Base-by-base conservation (phyloP, 2,113 vertebrate genomes). In the Phyllopteryx taeniolatus region DNA sequence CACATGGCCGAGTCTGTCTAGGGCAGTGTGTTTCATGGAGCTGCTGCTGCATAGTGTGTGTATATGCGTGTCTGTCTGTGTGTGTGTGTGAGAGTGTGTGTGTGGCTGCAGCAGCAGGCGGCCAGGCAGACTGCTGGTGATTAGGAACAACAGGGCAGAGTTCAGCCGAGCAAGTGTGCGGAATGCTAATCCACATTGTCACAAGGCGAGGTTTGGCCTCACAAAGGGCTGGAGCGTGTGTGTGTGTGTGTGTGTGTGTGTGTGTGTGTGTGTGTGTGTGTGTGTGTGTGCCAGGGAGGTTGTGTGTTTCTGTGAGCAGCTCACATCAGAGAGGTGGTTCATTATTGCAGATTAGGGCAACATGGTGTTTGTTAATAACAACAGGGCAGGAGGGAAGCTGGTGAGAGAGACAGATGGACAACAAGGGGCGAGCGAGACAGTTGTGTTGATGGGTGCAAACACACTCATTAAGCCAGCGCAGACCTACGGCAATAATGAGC, bases 141-240 rank as follows among this genome's bases (percentile, higher is more conserved):
- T 92, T 89, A 89, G 78, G 82, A 90, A 79, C 78, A 80, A 80
- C 78, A 51, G 89, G 87, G 75, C 82, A 88, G 78, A 89, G 89
- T 89, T 91, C 88, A 90, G 63, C 72, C 59, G 75, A 83, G 81
- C 42, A 77, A 87, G 82, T 83, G 86, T 70, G 78, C 79, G 88
- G 88, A 91, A 91, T 91, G 88, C 89, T 87, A 90, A 89, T 91
- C 89, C 83, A 88, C 85, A 76, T 82, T 82, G 87, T 88, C 84
- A 86, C 76, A 79, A 72, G 78, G 78, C 80, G 71, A 83, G 80
- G 68, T 79, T 82, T 68, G 72, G 79, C 61, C 64, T 76, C 80
- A 87, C 81, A 83, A 83, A 70, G 74, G 77, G 54, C 56, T 62
- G 49, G 72, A 46, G 44, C 10, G 43, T 74, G 20, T 72, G 2